These are phyloP conservation scores for Astur gentilis DNA, from an alignment of 2,113 vertebrate species.

Conservation along the genomic window DNA sequence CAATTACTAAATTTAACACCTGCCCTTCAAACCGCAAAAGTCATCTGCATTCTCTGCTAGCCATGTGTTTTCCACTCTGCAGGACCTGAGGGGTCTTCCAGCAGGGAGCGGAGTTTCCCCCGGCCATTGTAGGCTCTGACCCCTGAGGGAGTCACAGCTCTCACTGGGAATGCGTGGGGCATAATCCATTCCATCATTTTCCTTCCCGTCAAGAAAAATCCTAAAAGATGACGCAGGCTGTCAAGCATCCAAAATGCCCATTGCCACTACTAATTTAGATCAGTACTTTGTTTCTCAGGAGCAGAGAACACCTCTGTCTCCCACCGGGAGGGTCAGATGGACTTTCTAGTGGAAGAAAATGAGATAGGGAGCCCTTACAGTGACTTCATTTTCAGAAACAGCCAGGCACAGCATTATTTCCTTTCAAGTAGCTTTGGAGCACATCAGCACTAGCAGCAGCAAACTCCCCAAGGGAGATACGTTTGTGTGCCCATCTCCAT, in stretches of 20 bases:
- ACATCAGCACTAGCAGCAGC: background rate
- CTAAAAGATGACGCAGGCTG: background rate
- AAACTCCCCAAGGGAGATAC: background rate
- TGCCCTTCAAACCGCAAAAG: background rate
- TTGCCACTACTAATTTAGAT: background rate
- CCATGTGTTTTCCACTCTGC: background rate
- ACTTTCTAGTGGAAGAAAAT: background rate
- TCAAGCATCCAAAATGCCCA: background rate
- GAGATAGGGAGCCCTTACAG: background rate
- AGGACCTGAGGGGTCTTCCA: background rate
- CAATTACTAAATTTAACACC: constrained; percentile 1
- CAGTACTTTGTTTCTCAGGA: background rate
- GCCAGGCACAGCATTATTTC: background rate
- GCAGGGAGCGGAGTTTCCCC: background rate
- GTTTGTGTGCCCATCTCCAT: rapidly evolving
- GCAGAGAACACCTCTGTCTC: background rate
- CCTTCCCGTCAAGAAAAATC: background rate
- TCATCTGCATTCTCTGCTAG: background rate
- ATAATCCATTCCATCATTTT: background rate
- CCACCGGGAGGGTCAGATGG: background rate
- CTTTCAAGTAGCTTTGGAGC: background rate
- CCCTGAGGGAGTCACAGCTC: background rate
- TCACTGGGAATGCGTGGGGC: background rate
- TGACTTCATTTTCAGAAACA: background rate
- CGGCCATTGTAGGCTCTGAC: background rate